Base-by-base conservation (phyloP, 2,888 invertebrate genomes). In the Hirtodrosophila alboralis region DNA sequence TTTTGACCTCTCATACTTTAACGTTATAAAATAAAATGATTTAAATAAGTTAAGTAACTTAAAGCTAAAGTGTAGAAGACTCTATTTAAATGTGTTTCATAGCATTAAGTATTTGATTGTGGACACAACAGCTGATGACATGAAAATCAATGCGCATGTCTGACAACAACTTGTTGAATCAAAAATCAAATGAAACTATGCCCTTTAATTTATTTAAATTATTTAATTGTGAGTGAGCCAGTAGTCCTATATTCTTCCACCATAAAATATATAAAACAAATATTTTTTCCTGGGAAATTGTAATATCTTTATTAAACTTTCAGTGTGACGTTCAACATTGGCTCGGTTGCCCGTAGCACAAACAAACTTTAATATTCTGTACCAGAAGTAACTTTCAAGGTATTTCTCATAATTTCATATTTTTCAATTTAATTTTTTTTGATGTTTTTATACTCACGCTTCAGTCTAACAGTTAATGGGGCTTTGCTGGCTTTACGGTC, bases 401-500 rank as follows among this genome's bases (percentile, higher is more conserved):
- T 37, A 62, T 34, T 10, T 56, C 18, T 49, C 14, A 18, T 30
- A 54, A 8, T 34, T 26, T 30, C 43, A 38, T 16, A 45, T 38
- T 36, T 13, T 49, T 51, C 23, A 27, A 18, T 18, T 18, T 18
- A 10, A n/a, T n/a, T n/a, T n/a, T n/a, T n/a, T n/a, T 36, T 61
- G 10, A 23, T 26, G 16, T 31, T 36, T 31, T 31, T 53, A 75
- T 69, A 64, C 65, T 69, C 76, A 64, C 59, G 41, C 63, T 69
- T 78, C 77, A 78, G 77, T 78, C 77, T 83, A 83, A 69, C 58
- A 23, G 26, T 56, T 41, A 47, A 37, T 31, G 30, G 49, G 41
- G 41, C 38, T 38, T 48, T 45, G 18, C 18, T 41, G 49, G 3
- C 60, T 47, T 30, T 43, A 28, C 33, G 28, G 7, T 44, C 27